Evolutionary conservation across 2,888 invertebrate genomes (phyloP), one percentile per base, ranked within the genome.

Genomic region (Folsomia candida): DNA sequence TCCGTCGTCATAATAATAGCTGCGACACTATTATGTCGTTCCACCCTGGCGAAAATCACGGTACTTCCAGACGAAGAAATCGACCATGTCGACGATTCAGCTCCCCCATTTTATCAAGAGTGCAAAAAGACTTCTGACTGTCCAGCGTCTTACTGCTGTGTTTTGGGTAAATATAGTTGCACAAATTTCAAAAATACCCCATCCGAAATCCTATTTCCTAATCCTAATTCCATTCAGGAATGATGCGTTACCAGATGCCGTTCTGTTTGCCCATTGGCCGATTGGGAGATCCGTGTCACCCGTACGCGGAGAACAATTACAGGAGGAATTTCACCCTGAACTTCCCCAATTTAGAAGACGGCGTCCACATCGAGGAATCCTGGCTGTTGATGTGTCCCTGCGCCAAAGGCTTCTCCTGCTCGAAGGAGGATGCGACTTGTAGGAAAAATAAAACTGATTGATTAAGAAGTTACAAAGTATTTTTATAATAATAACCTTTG

Each of bases 331-430:
- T 76, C 51, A 72, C 72, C 28, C 65, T 76, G 27, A 68, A 68
- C 26, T 74, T 74, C 61, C 76, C 76, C 22, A 70, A 70, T 25
- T 59, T 60, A 6, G 22, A 18, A 54, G n/a, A n/a, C n/a, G n/a
- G n/a, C n/a, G 54, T 54, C 6, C 54, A 4, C 27, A 29, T 72
- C 37, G 51, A 68, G 57, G 68, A 74, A 60, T 57, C 70, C 20
- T 76, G 64, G 61, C 57, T 62, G 47, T 27, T 76, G 20, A 37
- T 69, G 26, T 76, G 76, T 67, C 76, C 76, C 61, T 76, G 76
- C 67, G 51, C 25, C 29, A 51, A 61, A 51, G 51, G 20, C n/a
- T 51, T 67, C 51, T 64, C 47, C 54, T 70, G 70, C 37, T 26
- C 60, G 60, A 28, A 27, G 25, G 62, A 51, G 18, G 29, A 28